Evolutionary conservation across 2,797 vertebrate genomes (phyloP), one percentile per base, ranked within the genome.

Genomic region (Fringilla coelebs): DNA sequence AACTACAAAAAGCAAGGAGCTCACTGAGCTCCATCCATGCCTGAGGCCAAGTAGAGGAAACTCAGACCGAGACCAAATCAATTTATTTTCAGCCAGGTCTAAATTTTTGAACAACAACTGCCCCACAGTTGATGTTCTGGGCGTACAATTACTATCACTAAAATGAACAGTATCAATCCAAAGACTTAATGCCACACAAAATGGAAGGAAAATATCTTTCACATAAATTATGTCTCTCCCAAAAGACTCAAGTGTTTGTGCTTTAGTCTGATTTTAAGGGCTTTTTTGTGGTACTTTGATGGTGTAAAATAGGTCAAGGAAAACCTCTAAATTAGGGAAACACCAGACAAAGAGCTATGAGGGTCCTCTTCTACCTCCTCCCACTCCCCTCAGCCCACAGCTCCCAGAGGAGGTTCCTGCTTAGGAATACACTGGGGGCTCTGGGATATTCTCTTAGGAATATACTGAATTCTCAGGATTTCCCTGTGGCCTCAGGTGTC

Each of bases 281-380:
- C 2, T 4, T 75, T 89, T 79, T 88, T 31, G 41, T 32, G 13
- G 9, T 70, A 25, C 10, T 52, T 48, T 45, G 7, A 20, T 61
- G 26, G 32, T 75, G 24, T 38, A 60, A 80, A 83, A 70, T 16
- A 43, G 6, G 40, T 18, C 24, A 88, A 82, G 48, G 13, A 40
- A 76, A 79, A 60, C 89, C 58, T 95, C 55, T 95, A 91, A 92
- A 94, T 90, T 80, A 78, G 13, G 60, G 41, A 76, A 83, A 76
- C 4, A 38, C 5, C 22, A 57, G 38, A 17, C 4, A 52, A 74
- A 40, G 15, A 24, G 8, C 32, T 9, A 17, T 17, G 17, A 83
- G 16, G 2, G 6, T 52, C 10, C 8, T 13, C 40, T 61, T 85
- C 13, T 41, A 46, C 32, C 7, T 72, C 10, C 8, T 74, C 17